Percentiles rank a stretch among this genome's conserved stretches.
Conservation (phyloP, 2,113 vertebrate genomes). For the Microcebus murinus region DNA sequence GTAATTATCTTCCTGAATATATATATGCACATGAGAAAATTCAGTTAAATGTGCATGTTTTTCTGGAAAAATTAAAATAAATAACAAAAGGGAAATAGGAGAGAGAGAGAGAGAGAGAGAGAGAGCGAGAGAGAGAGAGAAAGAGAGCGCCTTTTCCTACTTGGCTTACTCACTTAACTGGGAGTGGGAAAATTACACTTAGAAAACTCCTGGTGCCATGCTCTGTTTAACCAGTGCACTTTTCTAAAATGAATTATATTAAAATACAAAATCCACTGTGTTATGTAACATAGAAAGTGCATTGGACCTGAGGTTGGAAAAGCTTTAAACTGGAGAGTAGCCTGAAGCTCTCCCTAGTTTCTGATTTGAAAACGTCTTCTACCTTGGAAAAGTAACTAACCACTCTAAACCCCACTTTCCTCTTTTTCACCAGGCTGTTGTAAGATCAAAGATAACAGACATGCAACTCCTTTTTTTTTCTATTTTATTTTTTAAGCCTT, state of each 20-base stretch:
- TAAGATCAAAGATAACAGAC: background rate
- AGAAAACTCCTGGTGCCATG: background rate
- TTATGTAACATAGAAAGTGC: background rate
- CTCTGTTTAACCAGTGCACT: background rate
- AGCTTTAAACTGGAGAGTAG: background rate
- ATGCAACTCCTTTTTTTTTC: background rate
- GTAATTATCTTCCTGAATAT: background rate
- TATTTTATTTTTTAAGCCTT: constrained; percentile 16
- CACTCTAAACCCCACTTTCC: background rate
- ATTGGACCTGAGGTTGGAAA: background rate
- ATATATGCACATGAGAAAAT: background rate
- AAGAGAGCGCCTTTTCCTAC: background rate
- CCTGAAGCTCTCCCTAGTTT: background rate
- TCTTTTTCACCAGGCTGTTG: background rate
- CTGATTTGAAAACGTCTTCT: background rate
- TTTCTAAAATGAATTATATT: background rate
- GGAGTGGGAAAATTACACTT: background rate
- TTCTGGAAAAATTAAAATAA: background rate
- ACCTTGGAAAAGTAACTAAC: background rate
- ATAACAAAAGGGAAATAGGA: background rate
- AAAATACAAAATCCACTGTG: background rate
- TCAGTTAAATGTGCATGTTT: background rate
- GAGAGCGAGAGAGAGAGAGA: background rate
- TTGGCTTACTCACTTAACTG: background rate
- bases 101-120: too few species aligned